phyloP scores from a whole-genome alignment of 1,140 invertebrate genomes.

The Penaeus japonicus region DNA sequence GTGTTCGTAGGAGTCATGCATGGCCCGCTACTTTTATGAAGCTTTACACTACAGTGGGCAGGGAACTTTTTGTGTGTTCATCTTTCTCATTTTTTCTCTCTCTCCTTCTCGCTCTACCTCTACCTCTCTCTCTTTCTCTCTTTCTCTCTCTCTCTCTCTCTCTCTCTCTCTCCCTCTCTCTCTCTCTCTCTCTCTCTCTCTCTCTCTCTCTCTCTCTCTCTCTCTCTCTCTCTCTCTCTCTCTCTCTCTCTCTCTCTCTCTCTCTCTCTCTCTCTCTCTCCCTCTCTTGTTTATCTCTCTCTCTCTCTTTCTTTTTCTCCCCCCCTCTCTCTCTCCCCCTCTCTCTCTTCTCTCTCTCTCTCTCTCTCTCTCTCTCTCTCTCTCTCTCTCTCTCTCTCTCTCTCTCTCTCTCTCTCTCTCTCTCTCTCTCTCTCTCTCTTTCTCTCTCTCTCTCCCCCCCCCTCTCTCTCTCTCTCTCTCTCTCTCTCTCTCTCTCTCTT shows the following conservation, averaged over 20 bases:
- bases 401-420: too few relatives aligned
- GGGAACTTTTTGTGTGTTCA: background rate
- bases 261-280: background rate
- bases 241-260: background rate
- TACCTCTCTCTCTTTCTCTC: background rate
- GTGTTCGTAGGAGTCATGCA: background rate
- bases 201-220: background rate
- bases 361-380: background rate
- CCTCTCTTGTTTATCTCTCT: background rate
- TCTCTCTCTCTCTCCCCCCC: too few relatives aligned
- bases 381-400: too few relatives aligned
- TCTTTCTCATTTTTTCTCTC: background rate
- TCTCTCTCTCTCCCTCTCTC: background rate
- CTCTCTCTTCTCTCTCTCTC: background rate
- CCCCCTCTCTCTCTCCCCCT: background rate
- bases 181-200: background rate
- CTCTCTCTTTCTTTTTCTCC: background rate
- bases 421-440: too few relatives aligned
- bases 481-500: too few relatives aligned
- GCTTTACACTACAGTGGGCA: too few relatives aligned
- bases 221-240: background rate
- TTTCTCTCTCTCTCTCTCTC: too few relatives aligned
- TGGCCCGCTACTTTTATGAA: too few relatives aligned
- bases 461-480: too few relatives aligned
- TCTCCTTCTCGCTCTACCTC: background rate